Evolutionary conservation across 1,140 invertebrate species (phyloP).

Genomic region (Drosophila ercepeae): DNA sequence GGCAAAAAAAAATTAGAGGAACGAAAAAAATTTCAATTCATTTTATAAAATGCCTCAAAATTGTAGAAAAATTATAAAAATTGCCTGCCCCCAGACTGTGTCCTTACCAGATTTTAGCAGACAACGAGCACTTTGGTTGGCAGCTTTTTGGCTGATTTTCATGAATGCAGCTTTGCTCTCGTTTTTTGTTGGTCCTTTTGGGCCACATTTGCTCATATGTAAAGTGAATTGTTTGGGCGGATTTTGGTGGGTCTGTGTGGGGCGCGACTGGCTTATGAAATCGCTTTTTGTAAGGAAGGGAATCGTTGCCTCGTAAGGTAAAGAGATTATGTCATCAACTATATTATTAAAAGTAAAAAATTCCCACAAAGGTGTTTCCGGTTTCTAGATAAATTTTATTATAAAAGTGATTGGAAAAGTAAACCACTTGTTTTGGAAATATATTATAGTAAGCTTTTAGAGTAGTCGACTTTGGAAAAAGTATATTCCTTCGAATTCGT

Average conservation of each 20-base stretch:
- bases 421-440: background rate
- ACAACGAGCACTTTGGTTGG: constrained; percentile 66
- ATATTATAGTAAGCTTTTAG: background rate
- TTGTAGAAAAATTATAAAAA: constrained; percentile 83
- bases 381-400: too few relatives aligned
- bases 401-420: too few relatives aligned
- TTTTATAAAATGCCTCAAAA: constrained; percentile 81
- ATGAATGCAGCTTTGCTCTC: constrained; percentile 50
- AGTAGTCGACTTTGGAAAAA: background rate
- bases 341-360: background rate
- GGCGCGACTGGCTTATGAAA: constrained; percentile 50
- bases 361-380: too few relatives aligned
- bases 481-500: background rate
- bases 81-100: constrained; percentile 48
- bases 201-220: constrained; percentile 75
- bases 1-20: constrained; percentile 47
- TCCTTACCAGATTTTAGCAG: constrained; percentile 16
- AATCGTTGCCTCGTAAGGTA: background rate
- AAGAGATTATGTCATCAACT: background rate
- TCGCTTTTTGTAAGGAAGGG: constrained; percentile 9
- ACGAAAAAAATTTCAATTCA: constrained; percentile 74
- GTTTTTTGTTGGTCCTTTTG: constrained; percentile 51
- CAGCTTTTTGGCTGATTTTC: constrained; percentile 62
- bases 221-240: constrained; percentile 73
- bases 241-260: constrained; percentile 11